Conservation (phyloP, 2,888 invertebrate species). For the Lymantria dispar region DNA sequence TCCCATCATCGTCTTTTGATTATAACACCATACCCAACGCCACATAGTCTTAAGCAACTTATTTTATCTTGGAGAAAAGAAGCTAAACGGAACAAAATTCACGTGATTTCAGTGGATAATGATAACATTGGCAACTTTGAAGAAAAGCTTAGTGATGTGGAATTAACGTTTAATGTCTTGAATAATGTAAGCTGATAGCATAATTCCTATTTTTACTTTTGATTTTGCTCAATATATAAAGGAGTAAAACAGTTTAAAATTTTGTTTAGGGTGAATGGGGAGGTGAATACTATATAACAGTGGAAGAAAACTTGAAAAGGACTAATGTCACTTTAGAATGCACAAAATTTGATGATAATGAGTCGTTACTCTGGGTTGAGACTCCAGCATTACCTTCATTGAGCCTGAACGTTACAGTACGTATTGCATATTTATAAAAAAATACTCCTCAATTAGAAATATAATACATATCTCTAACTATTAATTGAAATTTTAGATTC, state of each 20-base stretch:
- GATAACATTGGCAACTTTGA: constrained; percentile 12
- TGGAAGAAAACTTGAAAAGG: constrained; percentile 10
- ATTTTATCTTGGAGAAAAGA: constrained; percentile 34
- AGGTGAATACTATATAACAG: constrained; percentile 37
- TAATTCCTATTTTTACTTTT: neutral
- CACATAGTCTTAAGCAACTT: constrained; percentile 29
- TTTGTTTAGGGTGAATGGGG: constrained; percentile 34
- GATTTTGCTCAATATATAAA: too few relatives aligned
- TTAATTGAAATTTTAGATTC: constrained; percentile 34
- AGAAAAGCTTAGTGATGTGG: constrained; percentile 15
- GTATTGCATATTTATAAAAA: constrained; percentile 3
- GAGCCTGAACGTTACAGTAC: constrained; percentile 47
- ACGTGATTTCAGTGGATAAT: constrained; percentile 23
- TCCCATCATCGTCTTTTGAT: constrained; percentile 26
- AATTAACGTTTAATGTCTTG: constrained; percentile 28
- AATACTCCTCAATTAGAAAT: neutral
- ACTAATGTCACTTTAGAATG: constrained; percentile 30
- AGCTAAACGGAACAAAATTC: constrained; percentile 22
- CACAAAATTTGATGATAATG: constrained; percentile 15
- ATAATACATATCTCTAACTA: neutral
- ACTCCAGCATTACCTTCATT: constrained; percentile 4
- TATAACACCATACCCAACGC: constrained; percentile 30
- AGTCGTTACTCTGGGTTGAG: constrained; percentile 21
- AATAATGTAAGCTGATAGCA: constrained; percentile 23
- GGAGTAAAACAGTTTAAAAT: neutral